Percentiles rank a stretch among this genome's conserved stretches.
These are phyloP conservation scores for Matsumyia berberina DNA, from an alignment of 2,888 invertebrate species.

Conservation along the genomic window DNA sequence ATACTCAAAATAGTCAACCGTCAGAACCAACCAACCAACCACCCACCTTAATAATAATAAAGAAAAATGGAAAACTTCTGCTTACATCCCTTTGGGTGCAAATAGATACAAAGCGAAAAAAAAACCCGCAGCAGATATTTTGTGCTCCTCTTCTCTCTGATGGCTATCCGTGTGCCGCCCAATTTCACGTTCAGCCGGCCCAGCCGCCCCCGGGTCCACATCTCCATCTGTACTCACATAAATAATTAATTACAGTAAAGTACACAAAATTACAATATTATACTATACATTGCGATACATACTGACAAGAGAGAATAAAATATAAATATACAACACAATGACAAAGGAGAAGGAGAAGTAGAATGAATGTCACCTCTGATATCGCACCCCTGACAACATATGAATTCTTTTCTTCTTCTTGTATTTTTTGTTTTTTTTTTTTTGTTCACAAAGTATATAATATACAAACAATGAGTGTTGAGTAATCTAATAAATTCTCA, in stretches of 20 bases:
- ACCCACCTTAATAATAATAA: slow-evolving; percentile 73
- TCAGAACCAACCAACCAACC: slow-evolving; percentile 44
- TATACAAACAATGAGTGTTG: slow-evolving; percentile 70
- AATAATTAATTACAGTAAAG: slow-evolving; percentile 75
- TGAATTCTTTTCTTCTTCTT: slow-evolving; percentile 60
- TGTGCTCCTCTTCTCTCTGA: slow-evolving; percentile 21
- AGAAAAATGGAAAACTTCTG: slow-evolving; percentile 64
- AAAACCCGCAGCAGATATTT: slow-evolving; percentile 25
- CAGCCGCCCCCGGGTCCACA: background rate
- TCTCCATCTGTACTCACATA: slow-evolving; percentile 61
- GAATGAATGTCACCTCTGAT: slow-evolving; percentile 76
- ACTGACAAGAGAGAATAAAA: slow-evolving; percentile 49
- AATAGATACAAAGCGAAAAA: slow-evolving; percentile 54
- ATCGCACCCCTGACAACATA: slow-evolving; percentile 71
- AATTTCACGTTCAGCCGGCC: slow-evolving; percentile 40
- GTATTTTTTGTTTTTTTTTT: slow-evolving; percentile 42
- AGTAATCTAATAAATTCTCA: slow-evolving; percentile 76
- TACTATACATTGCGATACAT: slow-evolving; percentile 42
- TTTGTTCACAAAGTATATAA: slow-evolving; percentile 64
- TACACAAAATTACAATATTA: slow-evolving; percentile 71
- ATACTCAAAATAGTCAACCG: slow-evolving; percentile 56
- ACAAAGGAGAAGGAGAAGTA: slow-evolving; percentile 46
- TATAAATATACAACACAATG: slow-evolving; percentile 25
- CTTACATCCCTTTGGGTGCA: slow-evolving; percentile 70
- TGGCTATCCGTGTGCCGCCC: slow-evolving; percentile 41